A percentile compares a stretch with the other conserved stretches of the same genome.
Evolutionary conservation across 2,888 invertebrate genomes (phyloP).

Genomic region (Cryptocephalus moraei): DNA sequence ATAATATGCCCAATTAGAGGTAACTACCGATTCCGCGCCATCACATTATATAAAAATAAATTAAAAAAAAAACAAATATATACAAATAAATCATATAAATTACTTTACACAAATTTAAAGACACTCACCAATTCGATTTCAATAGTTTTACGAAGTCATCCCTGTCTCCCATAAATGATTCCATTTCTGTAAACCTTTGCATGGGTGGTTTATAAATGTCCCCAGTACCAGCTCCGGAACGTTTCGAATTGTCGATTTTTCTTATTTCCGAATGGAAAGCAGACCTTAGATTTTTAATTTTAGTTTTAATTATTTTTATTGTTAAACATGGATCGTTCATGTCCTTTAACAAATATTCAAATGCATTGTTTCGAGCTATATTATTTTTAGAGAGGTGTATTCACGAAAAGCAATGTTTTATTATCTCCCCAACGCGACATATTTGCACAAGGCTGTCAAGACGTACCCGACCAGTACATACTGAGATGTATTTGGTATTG

Average conservation of each 20-base stretch:
- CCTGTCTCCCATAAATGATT: neutral
- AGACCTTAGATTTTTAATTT: neutral
- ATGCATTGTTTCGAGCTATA: neutral
- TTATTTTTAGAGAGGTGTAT: too few relatives aligned
- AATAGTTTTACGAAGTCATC: neutral
- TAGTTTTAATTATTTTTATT: neutral
- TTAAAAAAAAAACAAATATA: too few relatives aligned
- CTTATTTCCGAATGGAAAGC: neutral
- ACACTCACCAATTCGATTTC: neutral
- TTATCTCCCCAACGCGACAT: too few relatives aligned
- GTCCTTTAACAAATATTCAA: neutral
- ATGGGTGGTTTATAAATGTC: neutral
- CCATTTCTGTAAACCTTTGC: neutral
- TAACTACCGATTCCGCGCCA: too few relatives aligned
- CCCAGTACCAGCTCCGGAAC: neutral
- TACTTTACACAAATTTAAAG: neutral
- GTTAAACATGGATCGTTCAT: neutral
- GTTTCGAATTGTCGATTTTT: neutral
- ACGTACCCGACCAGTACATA: too few relatives aligned
- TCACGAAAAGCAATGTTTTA: too few relatives aligned
- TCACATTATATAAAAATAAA: too few relatives aligned
- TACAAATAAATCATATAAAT: too few relatives aligned
- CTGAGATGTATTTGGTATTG: too few relatives aligned
- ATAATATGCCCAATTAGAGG: conserved; percentile 5
- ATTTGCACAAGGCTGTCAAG: too few relatives aligned